Evolutionary conservation across 2,797 vertebrate genomes (phyloP).

Genomic region (Brotula barbata): DNA sequence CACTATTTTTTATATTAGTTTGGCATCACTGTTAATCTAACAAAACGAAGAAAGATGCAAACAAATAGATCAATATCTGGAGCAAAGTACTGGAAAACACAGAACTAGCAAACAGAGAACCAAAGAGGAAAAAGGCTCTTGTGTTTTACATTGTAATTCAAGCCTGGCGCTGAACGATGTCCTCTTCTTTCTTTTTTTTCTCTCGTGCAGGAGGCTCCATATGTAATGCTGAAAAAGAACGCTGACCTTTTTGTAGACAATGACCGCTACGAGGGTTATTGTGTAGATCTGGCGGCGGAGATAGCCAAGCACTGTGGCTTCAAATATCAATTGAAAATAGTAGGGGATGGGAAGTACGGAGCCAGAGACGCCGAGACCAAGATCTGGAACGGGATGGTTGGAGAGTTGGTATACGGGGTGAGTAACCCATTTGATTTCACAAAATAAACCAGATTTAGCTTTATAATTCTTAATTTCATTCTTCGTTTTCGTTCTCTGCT

Average conservation of each 20-base stretch:
- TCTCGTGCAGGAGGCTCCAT: constrained; percentile 90
- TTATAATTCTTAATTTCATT: too few relatives aligned
- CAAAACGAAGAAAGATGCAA: too few relatives aligned
- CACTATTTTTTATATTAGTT: too few relatives aligned
- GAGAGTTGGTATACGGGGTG: constrained; percentile 98
- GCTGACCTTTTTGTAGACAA: constrained; percentile 95
- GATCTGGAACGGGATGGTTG: constrained; percentile 99
- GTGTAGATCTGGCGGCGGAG: constrained; percentile 98
- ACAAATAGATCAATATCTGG: too few relatives aligned
- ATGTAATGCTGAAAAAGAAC: constrained; percentile 99
- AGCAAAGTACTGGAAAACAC: too few relatives aligned
- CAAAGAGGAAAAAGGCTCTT: neutral
- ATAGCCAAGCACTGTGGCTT: constrained; percentile 98
- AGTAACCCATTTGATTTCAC: constrained; percentile 55
- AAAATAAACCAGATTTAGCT: too few relatives aligned
- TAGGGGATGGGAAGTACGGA: constrained; percentile 97
- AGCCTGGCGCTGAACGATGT: neutral
- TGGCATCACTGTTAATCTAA: too few relatives aligned
- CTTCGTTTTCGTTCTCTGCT: constrained; percentile 2
- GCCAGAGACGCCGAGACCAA: constrained; percentile 98
- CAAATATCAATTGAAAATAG: constrained; percentile 98
- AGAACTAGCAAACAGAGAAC: too few relatives aligned
- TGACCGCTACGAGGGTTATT: constrained; percentile 97
- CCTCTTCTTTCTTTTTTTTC: constrained; percentile 22
- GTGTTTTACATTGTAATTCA: constrained; percentile 10